These are phyloP conservation scores for Cyprinodon tularosa DNA, from an alignment of 2,113 vertebrate genomes.

Conservation along the genomic window DNA sequence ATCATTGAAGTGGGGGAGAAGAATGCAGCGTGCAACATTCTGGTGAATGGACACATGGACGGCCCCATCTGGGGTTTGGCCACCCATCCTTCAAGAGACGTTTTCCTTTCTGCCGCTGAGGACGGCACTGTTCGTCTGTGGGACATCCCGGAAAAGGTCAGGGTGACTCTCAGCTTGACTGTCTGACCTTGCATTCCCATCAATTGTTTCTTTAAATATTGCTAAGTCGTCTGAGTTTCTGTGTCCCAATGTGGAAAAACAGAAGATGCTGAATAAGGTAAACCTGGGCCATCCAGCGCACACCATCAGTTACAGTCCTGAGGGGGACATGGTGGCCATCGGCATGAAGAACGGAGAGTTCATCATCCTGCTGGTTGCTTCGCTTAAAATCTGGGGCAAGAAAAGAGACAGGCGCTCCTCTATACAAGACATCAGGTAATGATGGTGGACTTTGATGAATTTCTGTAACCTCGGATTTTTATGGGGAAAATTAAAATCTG, in stretches of 20 bases:
- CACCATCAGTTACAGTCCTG: conserved; percentile 93
- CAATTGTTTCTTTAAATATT: background rate
- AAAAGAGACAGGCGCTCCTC: conserved; percentile 92
- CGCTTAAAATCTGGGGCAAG: conserved; percentile 97
- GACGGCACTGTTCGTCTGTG: conserved; percentile 96
- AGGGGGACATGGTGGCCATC: conserved; percentile 98
- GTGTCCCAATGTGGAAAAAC: conserved; percentile 64
- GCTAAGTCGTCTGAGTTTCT: conserved; percentile 5
- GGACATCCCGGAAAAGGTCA: conserved; percentile 95
- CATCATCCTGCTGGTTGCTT: conserved; percentile 92
- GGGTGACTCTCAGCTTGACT: background rate
- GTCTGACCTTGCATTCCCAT: background rate
- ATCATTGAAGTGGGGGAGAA: conserved; percentile 98
- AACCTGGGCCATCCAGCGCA: conserved; percentile 91
- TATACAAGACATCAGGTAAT: conserved; percentile 94
- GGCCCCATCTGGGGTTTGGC: conserved; percentile 94
- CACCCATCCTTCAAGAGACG: conserved; percentile 90
- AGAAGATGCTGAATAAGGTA: conserved; percentile 99
- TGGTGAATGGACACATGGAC: conserved; percentile 95
- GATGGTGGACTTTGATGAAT: background rate
- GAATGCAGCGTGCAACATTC: conserved; percentile 93
- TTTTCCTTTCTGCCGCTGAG: conserved; percentile 95
- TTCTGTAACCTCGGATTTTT: background rate
- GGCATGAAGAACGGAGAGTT: conserved; percentile 98
- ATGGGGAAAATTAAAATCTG: background rate